phyloP scores from a whole-genome alignment of 2,888 invertebrate genomes.

The Chromoteleia sp. region DNA sequence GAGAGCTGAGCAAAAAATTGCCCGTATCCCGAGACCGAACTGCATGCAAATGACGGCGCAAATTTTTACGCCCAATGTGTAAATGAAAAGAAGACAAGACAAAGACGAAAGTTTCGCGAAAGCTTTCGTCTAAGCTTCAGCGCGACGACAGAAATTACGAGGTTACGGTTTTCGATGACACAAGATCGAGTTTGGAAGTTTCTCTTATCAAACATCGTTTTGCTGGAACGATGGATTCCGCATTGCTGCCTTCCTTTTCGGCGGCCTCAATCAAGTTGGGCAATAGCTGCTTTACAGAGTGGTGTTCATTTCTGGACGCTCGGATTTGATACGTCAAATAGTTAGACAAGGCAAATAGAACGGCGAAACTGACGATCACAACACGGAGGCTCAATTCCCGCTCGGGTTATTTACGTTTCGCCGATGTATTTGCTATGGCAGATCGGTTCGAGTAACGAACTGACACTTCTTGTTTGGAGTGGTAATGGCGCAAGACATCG shows the following conservation, averaged over 20 bases:
- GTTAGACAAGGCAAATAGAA: slow-evolving; percentile 38
- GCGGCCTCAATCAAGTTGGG: slow-evolving; percentile 26
- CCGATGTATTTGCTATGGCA: slow-evolving; percentile 34
- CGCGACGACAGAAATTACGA: no score
- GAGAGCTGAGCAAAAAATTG: no score
- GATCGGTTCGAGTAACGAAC: slow-evolving; percentile 31
- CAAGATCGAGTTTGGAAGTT: no score
- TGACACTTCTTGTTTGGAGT: slow-evolving; percentile 42
- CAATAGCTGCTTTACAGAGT: slow-evolving; percentile 18
- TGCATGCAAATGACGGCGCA: no score
- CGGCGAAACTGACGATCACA: slow-evolving; percentile 52
- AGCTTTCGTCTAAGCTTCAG: no score
- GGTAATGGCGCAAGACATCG: slow-evolving; percentile 13
- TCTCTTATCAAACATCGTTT: no score
- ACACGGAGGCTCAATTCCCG: slow-evolving; percentile 4
- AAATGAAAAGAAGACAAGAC: no score
- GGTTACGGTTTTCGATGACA: no score
- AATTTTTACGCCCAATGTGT: no score
- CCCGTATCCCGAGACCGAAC: no score
- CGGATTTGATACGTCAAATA: slow-evolving; percentile 46
- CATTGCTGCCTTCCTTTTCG: slow-evolving; percentile 19
- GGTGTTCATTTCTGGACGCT: slow-evolving; percentile 29
- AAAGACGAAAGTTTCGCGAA: no score
- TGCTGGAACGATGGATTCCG: slow-evolving; percentile 7
- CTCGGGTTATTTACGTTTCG: slow-evolving; percentile 46